Base-by-base conservation (phyloP, 2,113 vertebrate species). In the Pelvicachromis taeniatus region DNA sequence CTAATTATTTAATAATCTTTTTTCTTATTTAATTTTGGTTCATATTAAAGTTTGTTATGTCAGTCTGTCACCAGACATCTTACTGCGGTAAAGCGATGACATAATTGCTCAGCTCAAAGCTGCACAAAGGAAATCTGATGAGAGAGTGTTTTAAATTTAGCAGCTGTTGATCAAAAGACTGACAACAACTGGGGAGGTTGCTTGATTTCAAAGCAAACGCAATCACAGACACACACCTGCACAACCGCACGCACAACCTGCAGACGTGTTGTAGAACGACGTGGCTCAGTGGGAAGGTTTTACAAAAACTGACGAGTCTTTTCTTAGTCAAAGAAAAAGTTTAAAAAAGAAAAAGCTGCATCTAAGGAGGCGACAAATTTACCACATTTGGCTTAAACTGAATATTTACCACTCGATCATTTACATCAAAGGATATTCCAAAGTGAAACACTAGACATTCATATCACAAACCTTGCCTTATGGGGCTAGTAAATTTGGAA, bases 111-210 rank as follows among this genome's bases (percentile, higher is more conserved):
- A 19, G 80, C 70, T 87, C 80, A 78, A 52, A 78, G 59, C 77
- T 63, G 1, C 77, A 5, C 31, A 9, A 26, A 63, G 29, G 81
- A 58, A 87, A 52, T 81, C 19, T 86, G 77, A 81, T 55, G 19
- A 81, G 70, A 73, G 80, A 31, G 21, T 11, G 55, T 86, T 89
- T 78, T 77, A 86, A 85, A 84, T 84, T 78, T 75, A 87, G 79
- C 59, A 70, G 82, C 65, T 82, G 79, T 77, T 82, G 63, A 70
- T 70, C 65, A 70, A 48, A 70, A 70, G 65, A 75, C 42, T 75
- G 58, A 70, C 50, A 40, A 53, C 33, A 59, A 63, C 6, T 35
- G 56, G 40, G 70, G 78, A 81, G 45, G 78, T 26, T 42, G 77
- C 38, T 56, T 6, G 4, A 80, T 45, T 77, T 58, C 21, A 85